Base-by-base conservation (phyloP, 1,140 invertebrate genomes). In the Arctopsyche grandis region DNA sequence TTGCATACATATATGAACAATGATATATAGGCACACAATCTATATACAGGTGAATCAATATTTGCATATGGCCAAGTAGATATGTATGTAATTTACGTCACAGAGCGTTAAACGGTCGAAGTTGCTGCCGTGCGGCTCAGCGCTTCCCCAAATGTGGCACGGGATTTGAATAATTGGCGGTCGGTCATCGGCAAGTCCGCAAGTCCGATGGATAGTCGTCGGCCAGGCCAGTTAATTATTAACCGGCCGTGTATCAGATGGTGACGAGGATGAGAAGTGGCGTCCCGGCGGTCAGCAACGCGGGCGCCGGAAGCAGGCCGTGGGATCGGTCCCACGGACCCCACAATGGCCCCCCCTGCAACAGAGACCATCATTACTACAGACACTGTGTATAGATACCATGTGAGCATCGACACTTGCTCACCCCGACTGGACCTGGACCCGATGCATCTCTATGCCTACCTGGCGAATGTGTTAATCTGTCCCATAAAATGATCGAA, bases 231-330 rank as follows among this genome's bases (percentile, higher is more conserved):
- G 48, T 52, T 52, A 52, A 52, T 16, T 14, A 52, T 52, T 52
- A 52, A 52, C 48, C 10, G 48, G 12, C 16, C 12, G 48, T 52
- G 29, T 38, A 38, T 38, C 29, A 38, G 29, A 38, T 38, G 29
- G 24, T 22, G 71, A 21, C 19, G 71, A 56, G 14, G 71, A 74
- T 48, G 71, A 46, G 71, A 70, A 70, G 71, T 29, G 63, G 75
- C 81, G 79, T 76, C 80, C 81, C 21, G 22, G 75, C 81, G 79
- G 79, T 82, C 81, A 80, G 81, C 69, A 48, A 71, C 76, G 29
- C 69, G 60, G 60, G 14, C 73, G 81, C 46, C 77, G 75, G 69
- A 71, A 74, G 75, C 79, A 75, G 79, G 70, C 81, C 81, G 81
- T 82, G 81, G 71, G 81, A 82, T 16, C 44, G 66, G 70, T 82